phyloP scores from a whole-genome alignment of 2,888 invertebrate genomes.

The Latrodectus elegans region DNA sequence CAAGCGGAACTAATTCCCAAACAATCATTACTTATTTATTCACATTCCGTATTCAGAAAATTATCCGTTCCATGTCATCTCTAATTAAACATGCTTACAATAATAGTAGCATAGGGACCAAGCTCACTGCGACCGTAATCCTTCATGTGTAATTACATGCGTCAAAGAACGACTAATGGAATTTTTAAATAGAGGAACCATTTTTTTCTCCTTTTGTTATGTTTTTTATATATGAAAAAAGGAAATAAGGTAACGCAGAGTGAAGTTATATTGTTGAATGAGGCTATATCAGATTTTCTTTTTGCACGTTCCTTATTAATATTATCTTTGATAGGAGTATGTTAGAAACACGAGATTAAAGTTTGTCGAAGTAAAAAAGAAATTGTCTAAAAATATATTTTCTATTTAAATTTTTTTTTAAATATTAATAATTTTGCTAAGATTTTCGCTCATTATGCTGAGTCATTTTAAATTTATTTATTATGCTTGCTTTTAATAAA shows the following conservation, averaged over 20 bases:
- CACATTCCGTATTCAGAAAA: slow-evolving; percentile 23
- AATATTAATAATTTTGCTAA: no score
- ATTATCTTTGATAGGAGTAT: no score
- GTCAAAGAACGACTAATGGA: slow-evolving; percentile 60
- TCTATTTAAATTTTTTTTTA: no score
- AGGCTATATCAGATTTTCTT: neutral
- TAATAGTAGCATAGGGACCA: slow-evolving; percentile 28
- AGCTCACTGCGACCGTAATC: slow-evolving; percentile 18
- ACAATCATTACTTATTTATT: slow-evolving; percentile 61
- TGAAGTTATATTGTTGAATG: neutral
- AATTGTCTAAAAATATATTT: no score
- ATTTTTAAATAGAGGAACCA: slow-evolving; percentile 55
- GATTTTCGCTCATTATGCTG: no score
- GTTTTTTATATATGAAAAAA: neutral
- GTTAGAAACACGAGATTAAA: no score
- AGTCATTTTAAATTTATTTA: no score
- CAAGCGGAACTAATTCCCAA: slow-evolving; percentile 35
- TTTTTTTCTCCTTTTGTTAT: neutral
- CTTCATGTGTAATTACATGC: slow-evolving; percentile 54
- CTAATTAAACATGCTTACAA: slow-evolving; percentile 54
- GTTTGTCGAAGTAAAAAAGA: no score
- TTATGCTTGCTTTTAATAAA: no score
- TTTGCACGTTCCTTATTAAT: no score
- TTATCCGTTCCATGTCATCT: slow-evolving; percentile 28
- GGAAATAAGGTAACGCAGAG: neutral